phyloP scores from a whole-genome alignment of 1,140 invertebrate genomes.

The Sipha flava region DNA sequence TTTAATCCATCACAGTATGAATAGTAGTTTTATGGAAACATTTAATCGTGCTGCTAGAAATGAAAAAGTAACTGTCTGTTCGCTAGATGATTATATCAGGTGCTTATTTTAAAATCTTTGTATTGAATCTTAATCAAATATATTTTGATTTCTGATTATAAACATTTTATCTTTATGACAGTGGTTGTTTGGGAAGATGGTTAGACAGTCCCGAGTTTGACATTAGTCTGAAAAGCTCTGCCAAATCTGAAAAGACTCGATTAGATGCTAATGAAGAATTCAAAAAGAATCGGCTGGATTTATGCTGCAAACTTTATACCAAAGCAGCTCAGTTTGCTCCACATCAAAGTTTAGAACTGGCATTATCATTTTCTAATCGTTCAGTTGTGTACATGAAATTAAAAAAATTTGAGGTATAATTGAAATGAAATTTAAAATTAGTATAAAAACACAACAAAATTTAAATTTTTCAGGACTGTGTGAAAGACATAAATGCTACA shows the following conservation, averaged over 20 bases:
- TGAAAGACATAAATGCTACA: neutral
- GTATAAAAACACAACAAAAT: neutral
- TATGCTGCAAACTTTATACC: slow-evolving; percentile 43
- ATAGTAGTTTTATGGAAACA: neutral
- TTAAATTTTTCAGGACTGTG: neutral
- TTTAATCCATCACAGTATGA: neutral
- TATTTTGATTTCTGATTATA: no score
- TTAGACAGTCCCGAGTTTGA: neutral
- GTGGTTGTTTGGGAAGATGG: neutral
- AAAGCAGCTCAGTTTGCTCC: slow-evolving; percentile 43
- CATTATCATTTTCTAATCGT: slow-evolving; percentile 46
- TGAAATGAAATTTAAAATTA: neutral
- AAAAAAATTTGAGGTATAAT: slow-evolving; percentile 40
- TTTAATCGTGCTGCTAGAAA: neutral
- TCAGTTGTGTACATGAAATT: slow-evolving; percentile 46
- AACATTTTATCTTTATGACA: neutral
- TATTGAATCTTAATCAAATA: neutral
- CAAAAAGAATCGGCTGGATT: slow-evolving; percentile 41
- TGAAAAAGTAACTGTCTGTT: neutral
- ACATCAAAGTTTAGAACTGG: slow-evolving; percentile 41
- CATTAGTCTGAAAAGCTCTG: slow-evolving; percentile 36
- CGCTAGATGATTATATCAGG: neutral
- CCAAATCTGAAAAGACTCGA: slow-evolving; percentile 40
- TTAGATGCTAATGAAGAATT: slow-evolving; percentile 43
- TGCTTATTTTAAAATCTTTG: neutral